A percentile compares a stretch with the other conserved stretches of the same genome.
These are phyloP conservation scores for Sula dactylatra DNA, from an alignment of 2,113 vertebrate genomes.

Conservation along the genomic window DNA sequence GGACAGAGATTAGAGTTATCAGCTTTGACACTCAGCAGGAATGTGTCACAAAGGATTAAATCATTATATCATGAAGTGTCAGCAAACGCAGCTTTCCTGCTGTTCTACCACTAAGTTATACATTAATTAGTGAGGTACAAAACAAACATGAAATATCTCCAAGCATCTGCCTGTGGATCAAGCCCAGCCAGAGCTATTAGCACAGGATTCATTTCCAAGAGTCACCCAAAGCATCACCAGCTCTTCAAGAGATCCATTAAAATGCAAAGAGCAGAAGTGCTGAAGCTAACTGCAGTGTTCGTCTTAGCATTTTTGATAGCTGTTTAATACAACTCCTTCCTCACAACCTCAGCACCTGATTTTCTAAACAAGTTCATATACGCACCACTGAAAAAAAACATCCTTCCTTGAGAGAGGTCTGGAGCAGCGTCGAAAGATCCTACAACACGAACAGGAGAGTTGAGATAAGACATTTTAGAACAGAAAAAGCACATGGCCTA, in stretches of 20 bases:
- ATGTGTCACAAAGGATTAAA: conserved; percentile 27
- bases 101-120: conserved; percentile 44
- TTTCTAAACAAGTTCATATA: background rate
- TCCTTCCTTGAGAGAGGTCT: background rate
- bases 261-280: background rate
- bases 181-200: background rate
- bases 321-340: background rate
- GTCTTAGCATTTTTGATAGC: background rate
- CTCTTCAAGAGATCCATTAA: background rate
- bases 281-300: background rate
- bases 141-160: conserved; percentile 18
- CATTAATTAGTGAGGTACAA: conserved; percentile 21
- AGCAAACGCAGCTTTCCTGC: conserved; percentile 38
- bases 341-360: background rate
- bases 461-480: background rate
- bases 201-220: background rate
- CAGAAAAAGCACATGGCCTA: background rate
- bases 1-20: conserved; percentile 54
- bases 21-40: conserved; percentile 57
- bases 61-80: conserved; percentile 40
- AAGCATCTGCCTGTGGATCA: background rate
- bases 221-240: background rate
- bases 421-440: background rate
- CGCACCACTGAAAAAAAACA: background rate
- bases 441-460: background rate